Evolutionary conservation across 2,797 vertebrate species (phyloP).

Genomic region (Leptodactylus fallax): DNA sequence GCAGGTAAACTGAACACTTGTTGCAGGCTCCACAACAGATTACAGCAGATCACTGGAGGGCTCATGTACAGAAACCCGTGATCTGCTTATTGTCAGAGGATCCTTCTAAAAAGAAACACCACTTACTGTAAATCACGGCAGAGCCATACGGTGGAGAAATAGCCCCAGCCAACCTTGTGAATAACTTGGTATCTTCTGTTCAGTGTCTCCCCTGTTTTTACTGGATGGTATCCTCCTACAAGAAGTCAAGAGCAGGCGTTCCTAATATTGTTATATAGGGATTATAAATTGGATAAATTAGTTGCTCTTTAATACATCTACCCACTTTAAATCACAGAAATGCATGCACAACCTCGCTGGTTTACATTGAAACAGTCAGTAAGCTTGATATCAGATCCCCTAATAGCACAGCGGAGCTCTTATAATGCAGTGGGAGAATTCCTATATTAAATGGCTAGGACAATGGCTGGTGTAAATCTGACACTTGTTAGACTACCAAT

Average conservation of each 20-base stretch:
- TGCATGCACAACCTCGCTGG: too few relatives aligned
- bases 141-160: slow-evolving; percentile 87
- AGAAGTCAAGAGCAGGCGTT: slow-evolving; percentile 9
- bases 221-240: slow-evolving; percentile 80
- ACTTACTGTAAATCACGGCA: slow-evolving; percentile 79
- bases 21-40: not conserved
- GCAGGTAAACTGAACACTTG: not conserved
- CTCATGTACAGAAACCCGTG: not conserved
- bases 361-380: too few relatives aligned
- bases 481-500: too few relatives aligned
- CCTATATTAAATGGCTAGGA: too few relatives aligned
- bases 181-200: slow-evolving; percentile 81
- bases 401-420: too few relatives aligned
- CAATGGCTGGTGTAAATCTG: too few relatives aligned
- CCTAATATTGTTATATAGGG: too few relatives aligned
- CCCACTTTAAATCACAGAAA: too few relatives aligned
- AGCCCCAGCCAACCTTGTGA: slow-evolving; percentile 80
- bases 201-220: slow-evolving; percentile 78
- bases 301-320: too few relatives aligned
- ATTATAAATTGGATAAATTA: too few relatives aligned
- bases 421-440: too few relatives aligned
- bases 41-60: not conserved
- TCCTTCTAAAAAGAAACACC: not conserved
- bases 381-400: too few relatives aligned
- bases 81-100: not conserved